Conservation (phyloP, 2,797 vertebrate species). For the Lophius americanus region DNA sequence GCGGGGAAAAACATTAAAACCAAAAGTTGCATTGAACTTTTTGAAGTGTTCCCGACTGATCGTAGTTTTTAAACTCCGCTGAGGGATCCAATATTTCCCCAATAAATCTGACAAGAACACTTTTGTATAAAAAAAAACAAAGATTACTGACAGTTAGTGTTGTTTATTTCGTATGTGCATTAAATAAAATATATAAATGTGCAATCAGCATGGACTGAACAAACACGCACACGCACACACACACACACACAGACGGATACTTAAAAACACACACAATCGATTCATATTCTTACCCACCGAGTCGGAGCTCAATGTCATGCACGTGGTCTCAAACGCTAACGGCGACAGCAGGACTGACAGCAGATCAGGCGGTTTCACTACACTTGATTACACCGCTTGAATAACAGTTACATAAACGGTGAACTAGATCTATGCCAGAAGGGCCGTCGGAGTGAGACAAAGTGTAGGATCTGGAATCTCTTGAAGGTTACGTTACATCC, state of each 20-base stretch:
- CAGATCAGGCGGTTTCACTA: slow-evolving; percentile 57
- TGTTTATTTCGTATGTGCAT: slow-evolving; percentile 73
- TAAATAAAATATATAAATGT: slow-evolving; percentile 78
- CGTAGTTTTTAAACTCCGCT: too few relatives aligned
- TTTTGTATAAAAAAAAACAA: slow-evolving; percentile 6
- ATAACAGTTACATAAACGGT: slow-evolving; percentile 72
- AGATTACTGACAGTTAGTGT: slow-evolving; percentile 49
- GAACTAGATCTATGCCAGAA: slow-evolving; percentile 63
- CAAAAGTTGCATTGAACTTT: too few relatives aligned
- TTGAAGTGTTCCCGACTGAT: too few relatives aligned
- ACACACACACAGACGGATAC: slow-evolving; percentile 58
- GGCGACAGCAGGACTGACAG: slow-evolving; percentile 58
- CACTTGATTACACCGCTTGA: slow-evolving; percentile 67
- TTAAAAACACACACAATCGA: slow-evolving; percentile 49
- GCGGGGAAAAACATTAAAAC: too few relatives aligned
- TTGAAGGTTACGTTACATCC: slow-evolving; percentile 41
- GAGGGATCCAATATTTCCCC: too few relatives aligned
- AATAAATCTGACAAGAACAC: not conserved
- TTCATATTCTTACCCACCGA: slow-evolving; percentile 41
- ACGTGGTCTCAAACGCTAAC: slow-evolving; percentile 61
- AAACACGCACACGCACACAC: slow-evolving; percentile 24
- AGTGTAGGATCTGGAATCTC: slow-evolving; percentile 40
- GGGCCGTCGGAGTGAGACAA: slow-evolving; percentile 55
- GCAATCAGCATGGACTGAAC: slow-evolving; percentile 54
- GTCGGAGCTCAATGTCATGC: slow-evolving; percentile 61